phyloP scores from a whole-genome alignment of 2,888 invertebrate species.

The Trachelus stipa region DNA sequence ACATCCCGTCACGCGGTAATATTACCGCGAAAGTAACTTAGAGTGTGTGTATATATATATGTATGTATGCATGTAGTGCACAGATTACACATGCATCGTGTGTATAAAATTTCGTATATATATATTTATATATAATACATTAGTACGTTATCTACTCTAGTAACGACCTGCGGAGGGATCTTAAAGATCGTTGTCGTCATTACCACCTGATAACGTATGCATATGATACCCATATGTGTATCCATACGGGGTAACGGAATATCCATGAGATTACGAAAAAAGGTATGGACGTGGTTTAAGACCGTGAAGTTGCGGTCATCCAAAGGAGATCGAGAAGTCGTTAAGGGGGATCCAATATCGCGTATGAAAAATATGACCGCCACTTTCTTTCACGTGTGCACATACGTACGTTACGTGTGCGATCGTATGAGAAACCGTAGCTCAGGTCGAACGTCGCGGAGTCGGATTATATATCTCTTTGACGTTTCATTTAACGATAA shows the following conservation, averaged over 20 bases:
- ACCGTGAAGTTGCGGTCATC: not conserved
- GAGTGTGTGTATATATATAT: not conserved
- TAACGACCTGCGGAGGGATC: not conserved
- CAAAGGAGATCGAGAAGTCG: not conserved
- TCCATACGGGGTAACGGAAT: not conserved
- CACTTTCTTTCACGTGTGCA: not conserved
- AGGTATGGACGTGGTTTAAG: not conserved
- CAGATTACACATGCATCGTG: too few relatives aligned
- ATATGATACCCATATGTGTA: not conserved
- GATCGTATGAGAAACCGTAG: not conserved
- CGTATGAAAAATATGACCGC: not conserved
- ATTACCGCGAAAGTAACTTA: not conserved
- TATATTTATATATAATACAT: not conserved
- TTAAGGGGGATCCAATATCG: not conserved
- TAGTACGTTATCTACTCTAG: not conserved
- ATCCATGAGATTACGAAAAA: not conserved
- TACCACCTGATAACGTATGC: not conserved
- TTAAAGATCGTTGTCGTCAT: not conserved
- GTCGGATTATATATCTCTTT: not conserved
- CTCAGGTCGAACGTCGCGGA: not conserved
- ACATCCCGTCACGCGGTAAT: slow-evolving; percentile 30
- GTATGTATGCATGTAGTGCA: too few relatives aligned
- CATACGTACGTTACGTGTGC: not conserved
- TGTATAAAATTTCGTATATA: too few relatives aligned
- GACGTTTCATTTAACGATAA: not conserved